Evolutionary conservation across 2,113 vertebrate genomes (phyloP), one percentile per base, ranked within the genome.

Genomic region (Pelobates fuscus): DNA sequence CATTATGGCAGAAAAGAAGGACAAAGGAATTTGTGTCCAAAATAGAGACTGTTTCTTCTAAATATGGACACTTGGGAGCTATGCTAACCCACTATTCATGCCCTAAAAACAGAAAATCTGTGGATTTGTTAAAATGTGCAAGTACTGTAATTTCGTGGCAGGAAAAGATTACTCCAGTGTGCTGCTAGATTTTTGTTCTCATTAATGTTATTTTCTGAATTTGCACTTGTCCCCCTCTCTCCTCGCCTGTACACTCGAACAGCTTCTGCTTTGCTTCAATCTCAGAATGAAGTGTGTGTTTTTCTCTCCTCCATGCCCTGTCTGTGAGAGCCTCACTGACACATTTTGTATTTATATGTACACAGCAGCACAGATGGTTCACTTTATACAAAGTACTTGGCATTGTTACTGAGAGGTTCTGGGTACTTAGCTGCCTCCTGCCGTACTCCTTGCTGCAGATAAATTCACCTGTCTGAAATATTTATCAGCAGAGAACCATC

Each of bases 381-480:
- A 8, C 65, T 68, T 41, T 68, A 61, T 37, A 75, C 21, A 20
- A 49, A 55, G 65, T 46, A 68, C 73, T 68, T 77, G 73, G 55
- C 55, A n/a, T 46, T 25, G 15, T 60, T n/a, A 26, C 54, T 30
- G 37, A 67, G 52, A 76, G 32, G 63, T 57, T 68, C 41, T 52
- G 41, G 43, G 57, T 26, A 37, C 41, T 77, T 54, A 52, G 27
- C 57, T 77, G 41, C 73, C 73, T 77, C 73, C 73, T 68, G 65
- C 73, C 54, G 57, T 30, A 61, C 54, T 30, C 49, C 55, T 24
- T 43, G n/a, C 64, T 77, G 65, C 65, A 77, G 37, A 77, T 68
- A 77, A 68, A 77, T 77, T 68, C 65, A 77, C 73, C 65, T 68
- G 73, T 61, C 52, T 76, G 72, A 67, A 67, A 67, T 76, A 67